Evolutionary conservation across 2,113 vertebrate species (phyloP), one percentile per base, ranked within the genome.

Genomic region (Perca fluviatilis): DNA sequence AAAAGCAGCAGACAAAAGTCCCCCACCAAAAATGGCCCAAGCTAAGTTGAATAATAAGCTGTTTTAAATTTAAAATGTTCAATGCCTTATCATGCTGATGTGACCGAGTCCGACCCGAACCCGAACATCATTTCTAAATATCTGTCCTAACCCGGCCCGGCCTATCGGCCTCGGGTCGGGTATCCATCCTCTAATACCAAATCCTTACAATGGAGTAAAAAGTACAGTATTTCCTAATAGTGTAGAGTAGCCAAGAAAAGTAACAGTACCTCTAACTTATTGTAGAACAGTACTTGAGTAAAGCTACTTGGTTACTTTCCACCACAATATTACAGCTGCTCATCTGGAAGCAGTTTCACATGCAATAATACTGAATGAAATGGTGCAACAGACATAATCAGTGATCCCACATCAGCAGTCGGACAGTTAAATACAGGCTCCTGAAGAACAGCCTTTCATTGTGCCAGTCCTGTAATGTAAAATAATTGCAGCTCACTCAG

Each of bases 401-500:
- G 49, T 50, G 70, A 60, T 76, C 76, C 81, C 25, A 73, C 73
- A 78, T 65, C 58, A 78, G 73, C 43, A 65, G 74, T 69, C 15
- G 30, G 57, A 53, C 12, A 33, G 27, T 67, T 47, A 86, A 81
- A 85, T 63, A 73, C 79, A 83, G 64, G 43, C 23, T 83, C 70
- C 68, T 53, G 68, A 66, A 15, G 58, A 83, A 70, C 75, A 76
- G 72, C 62, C 40, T 70, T 67, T 79, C 83, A 61, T 86, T 84
- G 56, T 84, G 79, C 75, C 72, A 69, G 72, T 82, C 64, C 86
- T 77, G 74, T 82, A 79, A 74, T 84, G 73, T 84, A 82, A 84
- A 89, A 74, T 87, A 85, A 90, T 89, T 85, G 77, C 71, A 72
- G 84, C 67, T 47, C 46, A 21, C 57, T 91, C 68, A 64, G 53